Evolutionary conservation across 2,797 vertebrate species (phyloP).

Genomic region (Carapus acus): DNA sequence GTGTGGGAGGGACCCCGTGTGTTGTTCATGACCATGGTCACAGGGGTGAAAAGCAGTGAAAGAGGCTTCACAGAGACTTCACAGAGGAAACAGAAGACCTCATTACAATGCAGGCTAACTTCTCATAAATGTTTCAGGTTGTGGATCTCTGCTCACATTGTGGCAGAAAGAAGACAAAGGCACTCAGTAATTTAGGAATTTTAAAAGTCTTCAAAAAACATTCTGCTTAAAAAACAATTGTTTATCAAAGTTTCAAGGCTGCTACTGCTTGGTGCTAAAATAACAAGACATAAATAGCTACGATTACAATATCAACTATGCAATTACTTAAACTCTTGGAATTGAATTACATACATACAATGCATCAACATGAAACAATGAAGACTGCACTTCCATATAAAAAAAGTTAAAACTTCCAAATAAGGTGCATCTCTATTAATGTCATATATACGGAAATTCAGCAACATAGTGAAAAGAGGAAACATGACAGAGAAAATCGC

Average conservation of each 20-base stretch:
- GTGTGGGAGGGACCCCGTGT: constrained; percentile 20
- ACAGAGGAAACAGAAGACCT: constrained; percentile 54
- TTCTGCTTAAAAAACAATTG: constrained; percentile 50
- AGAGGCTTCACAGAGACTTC: constrained; percentile 20
- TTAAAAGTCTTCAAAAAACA: constrained; percentile 40
- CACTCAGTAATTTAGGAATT: constrained; percentile 56
- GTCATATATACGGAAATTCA: too few species aligned
- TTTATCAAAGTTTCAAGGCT: background rate
- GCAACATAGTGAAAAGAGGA: too few species aligned
- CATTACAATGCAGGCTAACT: constrained; percentile 56
- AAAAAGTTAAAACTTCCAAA: too few species aligned
- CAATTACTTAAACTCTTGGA: too few species aligned
- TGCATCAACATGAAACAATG: too few species aligned
- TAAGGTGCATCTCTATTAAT: too few species aligned
- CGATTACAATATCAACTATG: too few species aligned
- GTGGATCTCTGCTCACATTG: constrained; percentile 36
- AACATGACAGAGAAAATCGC: too few species aligned
- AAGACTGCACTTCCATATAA: too few species aligned
- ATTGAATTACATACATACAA: too few species aligned
- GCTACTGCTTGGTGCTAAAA: background rate
- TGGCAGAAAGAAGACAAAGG: constrained; percentile 24
- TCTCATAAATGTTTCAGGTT: constrained; percentile 63
- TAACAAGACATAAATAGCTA: too few species aligned
- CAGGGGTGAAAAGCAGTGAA: constrained; percentile 19
- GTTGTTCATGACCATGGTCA: constrained; percentile 16